Evolutionary conservation across 1,140 invertebrate genomes (phyloP).

Genomic region (Heterodera schachtii): DNA sequence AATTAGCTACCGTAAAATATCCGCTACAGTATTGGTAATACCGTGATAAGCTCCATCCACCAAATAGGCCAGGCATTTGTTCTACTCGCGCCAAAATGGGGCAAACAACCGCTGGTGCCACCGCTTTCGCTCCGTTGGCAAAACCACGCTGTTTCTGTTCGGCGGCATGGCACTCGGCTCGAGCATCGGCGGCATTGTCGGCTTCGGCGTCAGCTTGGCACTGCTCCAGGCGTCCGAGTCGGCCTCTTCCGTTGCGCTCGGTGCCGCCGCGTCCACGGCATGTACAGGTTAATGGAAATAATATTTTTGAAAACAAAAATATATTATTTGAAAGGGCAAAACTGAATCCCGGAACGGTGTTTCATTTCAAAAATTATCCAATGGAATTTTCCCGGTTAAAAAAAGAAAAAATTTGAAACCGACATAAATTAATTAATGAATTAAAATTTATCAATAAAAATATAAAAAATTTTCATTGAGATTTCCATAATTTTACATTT

Average conservation of each 20-base stretch:
- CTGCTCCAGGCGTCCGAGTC: conserved; percentile 5
- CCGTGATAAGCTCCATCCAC: neutral
- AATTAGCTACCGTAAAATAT: too few species aligned
- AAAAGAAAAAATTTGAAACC: neutral
- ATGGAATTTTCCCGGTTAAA: too few species aligned
- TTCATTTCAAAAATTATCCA: too few species aligned
- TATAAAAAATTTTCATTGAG: too few species aligned
- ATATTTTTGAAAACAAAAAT: too few species aligned
- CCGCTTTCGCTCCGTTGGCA: neutral
- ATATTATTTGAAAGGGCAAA: too few species aligned
- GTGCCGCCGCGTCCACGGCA: neutral
- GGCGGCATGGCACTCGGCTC: conserved; percentile 4
- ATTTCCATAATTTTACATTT: too few species aligned
- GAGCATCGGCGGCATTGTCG: conserved; percentile 6
- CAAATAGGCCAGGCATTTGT: neutral
- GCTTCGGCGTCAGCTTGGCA: conserved; percentile 6
- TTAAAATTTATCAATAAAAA: too few species aligned
- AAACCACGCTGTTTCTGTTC: neutral
- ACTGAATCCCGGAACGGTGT: too few species aligned
- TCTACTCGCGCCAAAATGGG: neutral
- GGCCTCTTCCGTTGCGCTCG: neutral
- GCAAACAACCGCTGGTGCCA: neutral
- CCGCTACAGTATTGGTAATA: too few species aligned
- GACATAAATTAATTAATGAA: neutral
- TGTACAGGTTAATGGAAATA: neutral